These are phyloP conservation scores for Melitaea athalia DNA, from an alignment of 2,888 invertebrate genomes.

Conservation along the genomic window DNA sequence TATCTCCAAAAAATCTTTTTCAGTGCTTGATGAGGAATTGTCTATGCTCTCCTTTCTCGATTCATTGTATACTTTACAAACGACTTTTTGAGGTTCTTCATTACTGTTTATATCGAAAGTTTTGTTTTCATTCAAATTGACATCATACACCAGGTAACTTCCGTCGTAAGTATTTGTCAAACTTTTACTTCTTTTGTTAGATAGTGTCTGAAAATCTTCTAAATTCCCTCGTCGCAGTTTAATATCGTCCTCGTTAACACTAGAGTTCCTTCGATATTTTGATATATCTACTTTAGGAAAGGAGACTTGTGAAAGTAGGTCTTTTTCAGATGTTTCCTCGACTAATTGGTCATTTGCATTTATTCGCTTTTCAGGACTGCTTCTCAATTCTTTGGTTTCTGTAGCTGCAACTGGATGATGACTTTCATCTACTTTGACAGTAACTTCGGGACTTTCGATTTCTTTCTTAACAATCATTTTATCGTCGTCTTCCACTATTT, in stretches of 20 bases:
- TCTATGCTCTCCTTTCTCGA: constrained; percentile 69
- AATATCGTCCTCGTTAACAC: constrained; percentile 74
- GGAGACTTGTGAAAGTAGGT: constrained; percentile 57
- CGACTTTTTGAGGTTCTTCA: constrained; percentile 67
- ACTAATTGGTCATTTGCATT: constrained; percentile 36
- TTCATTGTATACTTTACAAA: constrained; percentile 69
- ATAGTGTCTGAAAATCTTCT: constrained; percentile 68
- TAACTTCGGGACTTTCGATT: constrained; percentile 25
- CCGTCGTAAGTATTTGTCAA: constrained; percentile 63
- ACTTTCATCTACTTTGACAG: constrained; percentile 31
- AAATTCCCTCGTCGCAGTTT: constrained; percentile 69
- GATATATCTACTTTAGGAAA: constrained; percentile 72
- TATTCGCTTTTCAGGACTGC: constrained; percentile 16
- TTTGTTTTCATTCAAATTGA: constrained; percentile 65
- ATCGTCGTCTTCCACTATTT: constrained; percentile 77
- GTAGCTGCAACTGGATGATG: constrained; percentile 16
- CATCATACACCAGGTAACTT: constrained; percentile 64
- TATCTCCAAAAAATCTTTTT: constrained; percentile 76
- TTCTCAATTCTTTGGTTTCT: constrained; percentile 31
- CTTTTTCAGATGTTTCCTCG: constrained; percentile 56
- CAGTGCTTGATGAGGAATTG: constrained; percentile 70
- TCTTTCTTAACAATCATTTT: constrained; percentile 34
- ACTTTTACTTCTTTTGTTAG: constrained; percentile 74
- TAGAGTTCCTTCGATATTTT: constrained; percentile 74
- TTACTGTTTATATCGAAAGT: constrained; percentile 63